phyloP scores from a whole-genome alignment of 2,113 vertebrate genomes.

The Cyanoramphus novaezelandiae region DNA sequence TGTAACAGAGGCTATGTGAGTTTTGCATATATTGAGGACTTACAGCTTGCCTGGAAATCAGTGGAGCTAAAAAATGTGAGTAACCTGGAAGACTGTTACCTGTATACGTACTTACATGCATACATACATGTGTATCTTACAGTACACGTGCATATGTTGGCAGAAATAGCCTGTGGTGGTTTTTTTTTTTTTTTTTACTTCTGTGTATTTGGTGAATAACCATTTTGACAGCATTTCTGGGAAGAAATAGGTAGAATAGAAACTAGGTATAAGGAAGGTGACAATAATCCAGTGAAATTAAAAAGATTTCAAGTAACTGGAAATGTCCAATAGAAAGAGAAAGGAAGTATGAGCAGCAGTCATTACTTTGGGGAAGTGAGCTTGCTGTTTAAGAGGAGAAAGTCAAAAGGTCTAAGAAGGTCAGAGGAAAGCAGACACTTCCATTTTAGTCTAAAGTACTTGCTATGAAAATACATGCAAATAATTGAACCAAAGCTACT shows the following conservation, averaged over 20 bases:
- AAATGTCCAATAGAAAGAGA: not conserved
- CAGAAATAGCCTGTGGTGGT: not conserved
- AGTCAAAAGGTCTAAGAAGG: not conserved
- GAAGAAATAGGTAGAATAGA: not conserved
- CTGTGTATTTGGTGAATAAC: not conserved
- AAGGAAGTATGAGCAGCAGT: not conserved
- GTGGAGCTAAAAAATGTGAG: not conserved
- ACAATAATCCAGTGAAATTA: not conserved
- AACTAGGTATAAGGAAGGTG: not conserved
- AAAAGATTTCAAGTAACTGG: not conserved
- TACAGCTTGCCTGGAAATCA: not conserved
- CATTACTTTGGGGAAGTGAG: not conserved
- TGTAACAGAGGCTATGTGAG: not conserved
- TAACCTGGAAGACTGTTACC: not conserved
- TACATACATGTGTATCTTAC: not conserved
- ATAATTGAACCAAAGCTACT: not conserved
- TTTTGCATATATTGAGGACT: not conserved
- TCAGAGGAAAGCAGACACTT: not conserved
- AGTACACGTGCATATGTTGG: not conserved
- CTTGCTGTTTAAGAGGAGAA: not conserved
- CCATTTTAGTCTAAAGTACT: not conserved
- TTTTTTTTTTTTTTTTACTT: not conserved
- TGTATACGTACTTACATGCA: not conserved
- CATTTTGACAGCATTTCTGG: not conserved
- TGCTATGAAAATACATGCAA: not conserved